phyloP scores from a whole-genome alignment of 2,888 invertebrate species.

The Leptopilina syphax region DNA sequence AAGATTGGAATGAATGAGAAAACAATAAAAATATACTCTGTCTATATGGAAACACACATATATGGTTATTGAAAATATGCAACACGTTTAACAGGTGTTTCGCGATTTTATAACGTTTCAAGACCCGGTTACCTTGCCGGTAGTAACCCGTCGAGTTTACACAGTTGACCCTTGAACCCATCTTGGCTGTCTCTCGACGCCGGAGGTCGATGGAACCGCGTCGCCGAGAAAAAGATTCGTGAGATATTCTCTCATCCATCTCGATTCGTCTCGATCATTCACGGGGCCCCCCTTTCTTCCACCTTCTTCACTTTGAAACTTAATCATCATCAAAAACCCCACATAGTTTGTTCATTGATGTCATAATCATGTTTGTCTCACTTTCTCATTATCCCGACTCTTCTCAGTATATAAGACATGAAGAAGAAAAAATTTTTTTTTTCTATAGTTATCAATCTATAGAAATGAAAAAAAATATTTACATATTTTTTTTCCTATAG shows the following conservation, averaged over 20 bases:
- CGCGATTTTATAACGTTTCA: slow-evolving; percentile 60
- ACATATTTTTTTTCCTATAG: too few relatives aligned
- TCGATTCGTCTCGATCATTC: slow-evolving; percentile 37
- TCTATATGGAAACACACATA: slow-evolving; percentile 58
- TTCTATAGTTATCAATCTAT: too few relatives aligned
- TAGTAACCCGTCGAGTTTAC: slow-evolving; percentile 71
- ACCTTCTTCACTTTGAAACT: slow-evolving; percentile 11
- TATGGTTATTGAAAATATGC: slow-evolving; percentile 43
- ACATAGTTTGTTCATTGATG: slow-evolving; percentile 7
- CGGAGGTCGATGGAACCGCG: slow-evolving; percentile 61
- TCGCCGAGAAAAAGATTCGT: slow-evolving; percentile 50
- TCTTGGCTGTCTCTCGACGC: slow-evolving; percentile 59
- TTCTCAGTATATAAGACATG: too few relatives aligned
- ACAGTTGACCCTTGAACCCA: slow-evolving; percentile 66
- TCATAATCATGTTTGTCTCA: slow-evolving; percentile 10
- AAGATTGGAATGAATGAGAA: too few relatives aligned
- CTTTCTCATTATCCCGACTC: not conserved
- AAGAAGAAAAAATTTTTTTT: too few relatives aligned
- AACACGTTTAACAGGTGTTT: slow-evolving; percentile 65
- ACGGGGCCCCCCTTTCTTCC: not conserved
- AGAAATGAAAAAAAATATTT: too few relatives aligned
- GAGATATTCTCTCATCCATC: slow-evolving; percentile 45
- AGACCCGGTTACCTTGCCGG: slow-evolving; percentile 60
- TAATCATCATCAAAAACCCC: slow-evolving; percentile 31
- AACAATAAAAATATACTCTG: slow-evolving; percentile 6